Conservation (phyloP, 2,797 vertebrate genomes). For the Hafferia zeledoni region DNA sequence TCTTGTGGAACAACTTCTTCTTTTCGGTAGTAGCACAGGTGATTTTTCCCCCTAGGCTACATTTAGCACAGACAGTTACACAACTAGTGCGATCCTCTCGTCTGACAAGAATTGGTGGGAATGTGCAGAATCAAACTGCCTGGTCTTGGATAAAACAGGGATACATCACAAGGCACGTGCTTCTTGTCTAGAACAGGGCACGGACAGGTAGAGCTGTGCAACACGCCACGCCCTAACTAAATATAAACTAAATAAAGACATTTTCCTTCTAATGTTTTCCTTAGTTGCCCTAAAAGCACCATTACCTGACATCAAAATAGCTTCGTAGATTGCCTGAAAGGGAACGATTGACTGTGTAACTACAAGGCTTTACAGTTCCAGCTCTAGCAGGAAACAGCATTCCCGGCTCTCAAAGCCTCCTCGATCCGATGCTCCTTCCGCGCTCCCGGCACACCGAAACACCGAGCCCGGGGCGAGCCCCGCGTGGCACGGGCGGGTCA, state of each 20-base stretch:
- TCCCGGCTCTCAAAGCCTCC: neutral
- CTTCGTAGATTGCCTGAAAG: neutral
- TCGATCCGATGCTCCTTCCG: accelerated
- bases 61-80: neutral
- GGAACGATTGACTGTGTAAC: neutral
- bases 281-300: neutral
- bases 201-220: neutral
- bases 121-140: neutral
- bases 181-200: neutral
- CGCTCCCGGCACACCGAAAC: accelerated
- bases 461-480: accelerated
- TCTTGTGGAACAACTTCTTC: neutral
- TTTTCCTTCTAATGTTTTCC: neutral
- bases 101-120: neutral
- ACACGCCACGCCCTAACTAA: neutral
- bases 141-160: neutral
- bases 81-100: neutral
- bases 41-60: neutral
- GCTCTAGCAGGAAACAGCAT: accelerated
- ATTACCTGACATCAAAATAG: neutral
- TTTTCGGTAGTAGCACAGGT: neutral
- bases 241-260: neutral
- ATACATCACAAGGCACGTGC: neutral
- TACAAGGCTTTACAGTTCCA: neutral
- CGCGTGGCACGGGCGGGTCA: accelerated